A percentile compares a stretch with the other conserved stretches of the same genome.
phyloP scores from a whole-genome alignment of 2,888 invertebrate species.

The Glaucopsyche alexis region DNA sequence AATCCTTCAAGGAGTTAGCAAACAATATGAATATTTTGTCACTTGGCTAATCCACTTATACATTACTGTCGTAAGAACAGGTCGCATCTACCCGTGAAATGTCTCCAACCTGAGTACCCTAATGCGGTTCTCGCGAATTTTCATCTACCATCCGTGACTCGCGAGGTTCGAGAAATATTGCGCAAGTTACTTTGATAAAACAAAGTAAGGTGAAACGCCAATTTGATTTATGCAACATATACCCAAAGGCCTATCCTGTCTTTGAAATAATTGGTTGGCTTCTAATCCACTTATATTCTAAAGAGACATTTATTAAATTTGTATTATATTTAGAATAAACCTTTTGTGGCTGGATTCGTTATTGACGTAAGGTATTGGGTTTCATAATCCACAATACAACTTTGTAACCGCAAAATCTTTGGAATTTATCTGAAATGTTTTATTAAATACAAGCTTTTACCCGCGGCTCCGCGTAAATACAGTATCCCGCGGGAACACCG shows the following conservation, averaged over 20 bases:
- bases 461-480: no score
- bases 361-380: neutral
- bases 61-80: neutral
- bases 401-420: neutral
- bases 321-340: constrained; percentile 18
- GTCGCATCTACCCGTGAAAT: neutral
- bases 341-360: neutral
- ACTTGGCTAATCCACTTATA: constrained; percentile 3
- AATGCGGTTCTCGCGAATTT: no score
- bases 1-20: constrained; percentile 32
- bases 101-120: neutral
- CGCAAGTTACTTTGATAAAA: no score
- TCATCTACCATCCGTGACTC: no score
- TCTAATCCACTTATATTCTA: constrained; percentile 33
- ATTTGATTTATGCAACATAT: neutral
- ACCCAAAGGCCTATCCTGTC: neutral
- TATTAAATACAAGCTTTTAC: neutral
- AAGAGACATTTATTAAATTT: constrained; percentile 32
- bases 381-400: constrained; percentile 2
- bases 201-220: no score
- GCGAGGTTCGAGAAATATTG: no score
- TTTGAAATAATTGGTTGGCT: neutral
- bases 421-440: neutral
- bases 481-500: no score
- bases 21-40: constrained; percentile 31